Evolutionary conservation across 2,888 invertebrate species (phyloP).

Genomic region (Rotaria sp.): DNA sequence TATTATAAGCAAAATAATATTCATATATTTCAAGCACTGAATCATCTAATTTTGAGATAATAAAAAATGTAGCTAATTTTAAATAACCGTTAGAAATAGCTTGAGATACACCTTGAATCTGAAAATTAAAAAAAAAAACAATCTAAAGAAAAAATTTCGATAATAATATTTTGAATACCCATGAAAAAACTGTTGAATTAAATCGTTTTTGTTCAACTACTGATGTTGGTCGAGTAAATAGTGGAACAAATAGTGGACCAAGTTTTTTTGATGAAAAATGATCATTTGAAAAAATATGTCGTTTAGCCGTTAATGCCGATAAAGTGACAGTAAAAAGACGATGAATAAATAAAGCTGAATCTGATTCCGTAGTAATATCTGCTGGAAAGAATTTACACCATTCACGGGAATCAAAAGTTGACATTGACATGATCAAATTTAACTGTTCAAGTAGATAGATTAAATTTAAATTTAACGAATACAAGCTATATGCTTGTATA

Average conservation of each 20-base stretch:
- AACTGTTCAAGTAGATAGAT: background rate
- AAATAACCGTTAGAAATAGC: background rate
- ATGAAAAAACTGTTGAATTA: slow-evolving; percentile 5
- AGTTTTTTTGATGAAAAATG: slow-evolving; percentile 3
- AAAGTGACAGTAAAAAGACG: background rate
- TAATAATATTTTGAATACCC: background rate
- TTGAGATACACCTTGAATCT: background rate
- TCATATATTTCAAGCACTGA: background rate
- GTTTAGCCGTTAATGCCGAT: background rate
- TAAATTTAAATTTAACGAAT: background rate
- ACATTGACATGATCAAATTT: background rate
- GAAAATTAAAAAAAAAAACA: background rate
- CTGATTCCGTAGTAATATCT: background rate
- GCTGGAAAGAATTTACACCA: background rate
- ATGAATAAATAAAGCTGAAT: background rate
- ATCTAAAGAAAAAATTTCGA: background rate
- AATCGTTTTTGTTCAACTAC: background rate
- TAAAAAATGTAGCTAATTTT: background rate
- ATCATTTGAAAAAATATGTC: background rate
- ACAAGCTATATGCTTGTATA: no score
- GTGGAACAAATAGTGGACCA: background rate
- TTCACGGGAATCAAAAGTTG: background rate
- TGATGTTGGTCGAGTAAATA: background rate
- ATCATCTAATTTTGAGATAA: background rate
- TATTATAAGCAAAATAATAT: background rate